A percentile compares a stretch with the other conserved stretches of the same genome.
Conservation (phyloP, 2,113 vertebrate species). For the Cyphomyrus plagiostoma region DNA sequence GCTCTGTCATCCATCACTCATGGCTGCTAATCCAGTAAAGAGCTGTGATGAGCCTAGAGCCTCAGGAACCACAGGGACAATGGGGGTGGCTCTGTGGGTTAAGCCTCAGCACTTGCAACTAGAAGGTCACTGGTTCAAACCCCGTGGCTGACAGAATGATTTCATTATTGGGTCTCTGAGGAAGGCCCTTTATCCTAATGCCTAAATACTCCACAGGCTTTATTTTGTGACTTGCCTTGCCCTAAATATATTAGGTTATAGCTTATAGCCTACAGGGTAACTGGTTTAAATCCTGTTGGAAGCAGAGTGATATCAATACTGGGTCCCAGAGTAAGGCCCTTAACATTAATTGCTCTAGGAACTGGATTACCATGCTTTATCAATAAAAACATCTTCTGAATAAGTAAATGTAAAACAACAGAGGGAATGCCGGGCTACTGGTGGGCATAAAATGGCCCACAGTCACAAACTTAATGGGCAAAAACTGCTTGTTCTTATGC, state of each 20-base stretch:
- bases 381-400: neutral
- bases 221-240: neutral
- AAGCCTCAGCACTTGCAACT: neutral
- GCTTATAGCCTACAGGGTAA: neutral
- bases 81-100: neutral
- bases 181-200: neutral
- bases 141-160: neutral
- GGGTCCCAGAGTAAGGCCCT: neutral
- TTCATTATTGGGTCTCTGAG: neutral
- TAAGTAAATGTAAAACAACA: neutral
- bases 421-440: neutral
- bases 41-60: neutral
- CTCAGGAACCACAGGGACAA: neutral
- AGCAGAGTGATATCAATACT: neutral
- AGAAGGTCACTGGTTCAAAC: neutral
- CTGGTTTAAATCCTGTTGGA: neutral
- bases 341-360: neutral
- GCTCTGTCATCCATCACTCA: neutral
- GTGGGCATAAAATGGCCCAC: neutral
- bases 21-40: neutral
- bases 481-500: neutral
- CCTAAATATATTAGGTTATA: neutral
- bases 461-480: neutral
- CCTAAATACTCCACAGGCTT: neutral
- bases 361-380: neutral